These are phyloP conservation scores for Lasaia peninsularis DNA, from an alignment of 1,140 invertebrate genomes.

Conservation along the genomic window DNA sequence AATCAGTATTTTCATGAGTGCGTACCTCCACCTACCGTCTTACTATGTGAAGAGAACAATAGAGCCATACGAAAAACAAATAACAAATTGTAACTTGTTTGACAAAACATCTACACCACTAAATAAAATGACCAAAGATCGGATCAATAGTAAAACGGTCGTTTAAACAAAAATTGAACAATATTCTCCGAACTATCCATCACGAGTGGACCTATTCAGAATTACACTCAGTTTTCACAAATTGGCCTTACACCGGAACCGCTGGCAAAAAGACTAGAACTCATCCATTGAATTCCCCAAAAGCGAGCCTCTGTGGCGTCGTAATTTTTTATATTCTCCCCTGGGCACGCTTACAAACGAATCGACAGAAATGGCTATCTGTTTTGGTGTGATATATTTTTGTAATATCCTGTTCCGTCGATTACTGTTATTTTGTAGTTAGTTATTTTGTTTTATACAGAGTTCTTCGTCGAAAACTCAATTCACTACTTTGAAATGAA, in stretches of 20 bases:
- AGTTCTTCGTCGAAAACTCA: too few relatives aligned
- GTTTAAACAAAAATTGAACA: conserved; percentile 6
- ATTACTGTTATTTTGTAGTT: background rate
- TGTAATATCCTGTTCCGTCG: conserved; percentile 22
- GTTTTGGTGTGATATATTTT: conserved; percentile 21
- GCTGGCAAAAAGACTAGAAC: conserved; percentile 23
- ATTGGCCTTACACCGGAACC: conserved; percentile 24
- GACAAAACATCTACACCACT: background rate
- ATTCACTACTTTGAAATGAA: too few relatives aligned
- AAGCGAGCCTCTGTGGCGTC: conserved; percentile 18
- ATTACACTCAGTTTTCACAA: conserved; percentile 27
- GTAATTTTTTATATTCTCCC: conserved; percentile 31
- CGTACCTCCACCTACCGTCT: too few relatives aligned
- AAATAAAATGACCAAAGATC: background rate
- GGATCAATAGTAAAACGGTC: background rate
- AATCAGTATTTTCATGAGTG: too few relatives aligned
- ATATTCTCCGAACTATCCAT: conserved; percentile 22
- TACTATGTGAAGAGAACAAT: too few relatives aligned
- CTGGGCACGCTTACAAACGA: conserved; percentile 18
- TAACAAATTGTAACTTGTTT: too few relatives aligned
- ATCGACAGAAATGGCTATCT: conserved; percentile 17
- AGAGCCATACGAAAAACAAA: too few relatives aligned
- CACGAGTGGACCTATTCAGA: conserved; percentile 21
- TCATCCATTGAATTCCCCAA: conserved; percentile 29
- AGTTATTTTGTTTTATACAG: too few relatives aligned